Conservation (phyloP, 2,797 vertebrate genomes). For the Diplodus sargus region DNA sequence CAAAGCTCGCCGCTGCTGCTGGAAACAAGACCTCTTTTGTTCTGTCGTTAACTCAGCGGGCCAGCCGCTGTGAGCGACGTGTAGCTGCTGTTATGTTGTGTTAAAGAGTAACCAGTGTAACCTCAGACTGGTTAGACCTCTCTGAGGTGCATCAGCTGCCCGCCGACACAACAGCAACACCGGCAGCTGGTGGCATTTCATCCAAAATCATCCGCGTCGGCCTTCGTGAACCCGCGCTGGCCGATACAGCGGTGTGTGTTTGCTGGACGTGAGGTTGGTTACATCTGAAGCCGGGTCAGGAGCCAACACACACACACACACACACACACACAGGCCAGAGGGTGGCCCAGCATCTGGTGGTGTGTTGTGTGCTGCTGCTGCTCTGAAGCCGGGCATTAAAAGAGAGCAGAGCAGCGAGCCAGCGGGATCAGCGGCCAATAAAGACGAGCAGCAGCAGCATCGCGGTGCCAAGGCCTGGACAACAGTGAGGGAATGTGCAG, state of each 20-base stretch:
- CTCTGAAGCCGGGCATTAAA: slow-evolving; percentile 59
- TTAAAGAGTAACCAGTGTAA: slow-evolving; percentile 32
- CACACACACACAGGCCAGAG: slow-evolving; percentile 15
- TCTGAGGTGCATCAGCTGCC: slow-evolving; percentile 8
- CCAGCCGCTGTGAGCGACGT: slow-evolving; percentile 24
- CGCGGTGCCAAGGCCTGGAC: slow-evolving; percentile 54
- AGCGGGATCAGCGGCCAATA: slow-evolving; percentile 63
- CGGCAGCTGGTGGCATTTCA: slow-evolving; percentile 14
- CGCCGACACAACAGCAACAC: slow-evolving; percentile 6
- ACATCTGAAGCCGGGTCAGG: slow-evolving; percentile 26
- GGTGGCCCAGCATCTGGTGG: slow-evolving; percentile 58
- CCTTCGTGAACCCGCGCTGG: background rate
- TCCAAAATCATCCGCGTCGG: slow-evolving; percentile 8
- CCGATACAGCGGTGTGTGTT: slow-evolving; percentile 3
- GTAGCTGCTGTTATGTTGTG: background rate
- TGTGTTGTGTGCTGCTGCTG: slow-evolving; percentile 42
- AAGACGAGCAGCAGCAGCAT: slow-evolving; percentile 52
- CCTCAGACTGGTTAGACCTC: slow-evolving; percentile 30
- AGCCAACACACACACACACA: slow-evolving; percentile 16
- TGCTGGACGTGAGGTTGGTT: slow-evolving; percentile 46
- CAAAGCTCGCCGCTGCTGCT: background rate
- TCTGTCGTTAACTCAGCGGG: slow-evolving; percentile 21
- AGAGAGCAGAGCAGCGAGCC: slow-evolving; percentile 50
- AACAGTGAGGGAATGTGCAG: slow-evolving; percentile 54
- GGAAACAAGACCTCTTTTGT: slow-evolving; percentile 19